Evolutionary conservation across 2,113 vertebrate species (phyloP).

Genomic region (Oophaga pumilio): DNA sequence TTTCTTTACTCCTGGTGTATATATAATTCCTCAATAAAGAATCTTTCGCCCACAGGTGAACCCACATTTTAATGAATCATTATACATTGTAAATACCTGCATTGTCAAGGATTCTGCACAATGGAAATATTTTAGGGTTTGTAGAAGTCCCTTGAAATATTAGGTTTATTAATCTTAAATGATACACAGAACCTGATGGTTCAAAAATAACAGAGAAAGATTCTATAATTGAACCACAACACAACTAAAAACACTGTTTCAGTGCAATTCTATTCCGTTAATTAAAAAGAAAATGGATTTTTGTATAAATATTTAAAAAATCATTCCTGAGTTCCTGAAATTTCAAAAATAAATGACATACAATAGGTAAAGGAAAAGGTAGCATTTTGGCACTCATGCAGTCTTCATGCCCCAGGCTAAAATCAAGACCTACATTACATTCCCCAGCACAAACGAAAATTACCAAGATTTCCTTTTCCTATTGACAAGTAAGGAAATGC

Average conservation of each 20-base stretch:
- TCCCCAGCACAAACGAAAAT: neutral
- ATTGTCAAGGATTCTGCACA: constrained; percentile 8
- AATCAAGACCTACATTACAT: constrained; percentile 2
- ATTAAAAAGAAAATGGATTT: constrained; percentile 9
- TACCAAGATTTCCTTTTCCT: constrained; percentile 1
- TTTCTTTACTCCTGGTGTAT: neutral
- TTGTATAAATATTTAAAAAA: neutral
- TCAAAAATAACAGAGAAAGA: neutral
- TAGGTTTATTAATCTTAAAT: neutral
- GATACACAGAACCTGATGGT: neutral
- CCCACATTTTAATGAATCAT: constrained; percentile 7
- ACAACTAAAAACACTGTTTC: neutral
- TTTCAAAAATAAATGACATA: neutral
- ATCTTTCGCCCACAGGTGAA: neutral
- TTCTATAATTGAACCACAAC: neutral
- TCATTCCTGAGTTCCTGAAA: neutral
- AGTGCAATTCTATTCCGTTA: neutral
- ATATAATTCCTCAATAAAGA: neutral
- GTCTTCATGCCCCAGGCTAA: constrained; percentile 4
- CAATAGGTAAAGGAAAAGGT: neutral
- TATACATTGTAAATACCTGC: constrained; percentile 12
- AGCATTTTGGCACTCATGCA: constrained; percentile 13
- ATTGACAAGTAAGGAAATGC: constrained; percentile 18
- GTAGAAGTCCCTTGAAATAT: neutral
- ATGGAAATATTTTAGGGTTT: constrained; percentile 6